Base-by-base conservation (phyloP, 2,113 vertebrate genomes). In the Mohoua ochrocephala region DNA sequence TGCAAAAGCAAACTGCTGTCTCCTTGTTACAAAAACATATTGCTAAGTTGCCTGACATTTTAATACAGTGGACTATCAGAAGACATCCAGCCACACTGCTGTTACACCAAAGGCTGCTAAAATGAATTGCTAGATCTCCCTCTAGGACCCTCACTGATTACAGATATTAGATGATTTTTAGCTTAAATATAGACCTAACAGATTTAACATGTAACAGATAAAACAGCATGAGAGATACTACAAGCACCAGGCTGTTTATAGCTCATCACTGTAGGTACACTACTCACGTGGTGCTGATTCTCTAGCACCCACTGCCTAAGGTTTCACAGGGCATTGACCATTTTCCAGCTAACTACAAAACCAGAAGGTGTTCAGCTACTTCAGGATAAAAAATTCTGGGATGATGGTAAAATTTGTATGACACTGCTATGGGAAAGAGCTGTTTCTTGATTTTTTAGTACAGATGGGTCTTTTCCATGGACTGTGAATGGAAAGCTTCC, bases 151-250 rank as follows among this genome's bases (percentile, higher is more conserved):
- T 75, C 44, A 12, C 30, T 83, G 77, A 87, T 84, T 93, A 71
- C 37, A 92, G 82, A 84, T 87, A 59, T 52, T 88, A 83, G 26
- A 68, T 79, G 26, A 89, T 77, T 96, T 94, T 94, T 45, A 91
- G 59, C n/a, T 83, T 92, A 92, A 76, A 50, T 69, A 77, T 57
- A 94, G 85, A 76, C 63, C 15, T 90, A 83, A 65, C 27, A 74
- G 69, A 91, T 79, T 77, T 87, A 93, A 81, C 30, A 65, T 35
- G 50, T 42, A 64, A 7, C 27, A 67, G 61, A 54, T 88, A 71
- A 95, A 93, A 30, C 49, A 76, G 75, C 21, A 1, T 77, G 91
- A 73, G 41, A 61, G 45, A 45, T 75, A 50, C 44, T 75, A 39
- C 2, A 2, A 50, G 45, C 37, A 83, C 47, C 20, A 85, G 79